These are phyloP conservation scores for Plebejus argus DNA, from an alignment of 2,888 invertebrate genomes.

Conservation along the genomic window DNA sequence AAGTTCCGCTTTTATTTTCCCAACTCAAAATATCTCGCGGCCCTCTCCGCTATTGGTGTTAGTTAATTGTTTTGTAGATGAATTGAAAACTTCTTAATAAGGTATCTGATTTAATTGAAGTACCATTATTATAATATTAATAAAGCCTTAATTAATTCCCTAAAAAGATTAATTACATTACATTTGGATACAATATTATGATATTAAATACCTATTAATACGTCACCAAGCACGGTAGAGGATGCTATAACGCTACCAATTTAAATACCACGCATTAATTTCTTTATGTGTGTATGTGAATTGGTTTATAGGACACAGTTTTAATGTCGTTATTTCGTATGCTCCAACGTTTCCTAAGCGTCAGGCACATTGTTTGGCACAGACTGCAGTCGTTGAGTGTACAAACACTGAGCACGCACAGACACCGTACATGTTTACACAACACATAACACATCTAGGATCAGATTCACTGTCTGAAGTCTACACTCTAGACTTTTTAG, in stretches of 20 bases:
- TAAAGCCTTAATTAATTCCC: too few species aligned
- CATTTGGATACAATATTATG: too few species aligned
- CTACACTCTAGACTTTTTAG: constrained; percentile 1
- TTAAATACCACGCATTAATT: background rate
- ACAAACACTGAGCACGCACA: background rate
- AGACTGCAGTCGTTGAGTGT: background rate
- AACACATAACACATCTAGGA: too few species aligned
- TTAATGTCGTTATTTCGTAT: too few species aligned
- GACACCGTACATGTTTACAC: background rate
- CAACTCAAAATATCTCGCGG: background rate
- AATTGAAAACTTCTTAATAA: background rate
- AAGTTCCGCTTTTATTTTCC: background rate
- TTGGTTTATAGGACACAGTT: background rate
- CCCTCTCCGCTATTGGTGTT: background rate
- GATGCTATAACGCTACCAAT: background rate
- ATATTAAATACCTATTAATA: too few species aligned
- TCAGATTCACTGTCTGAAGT: background rate
- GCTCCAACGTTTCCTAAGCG: background rate
- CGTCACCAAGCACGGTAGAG: background rate
- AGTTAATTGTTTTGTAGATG: background rate
- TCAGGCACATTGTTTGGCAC: background rate
- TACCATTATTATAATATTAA: too few species aligned
- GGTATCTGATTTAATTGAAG: too few species aligned
- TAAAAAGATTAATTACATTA: too few species aligned
- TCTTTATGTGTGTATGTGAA: background rate